Base-by-base conservation (phyloP, 2,797 vertebrate species). In the Xyrichtys novacula region DNA sequence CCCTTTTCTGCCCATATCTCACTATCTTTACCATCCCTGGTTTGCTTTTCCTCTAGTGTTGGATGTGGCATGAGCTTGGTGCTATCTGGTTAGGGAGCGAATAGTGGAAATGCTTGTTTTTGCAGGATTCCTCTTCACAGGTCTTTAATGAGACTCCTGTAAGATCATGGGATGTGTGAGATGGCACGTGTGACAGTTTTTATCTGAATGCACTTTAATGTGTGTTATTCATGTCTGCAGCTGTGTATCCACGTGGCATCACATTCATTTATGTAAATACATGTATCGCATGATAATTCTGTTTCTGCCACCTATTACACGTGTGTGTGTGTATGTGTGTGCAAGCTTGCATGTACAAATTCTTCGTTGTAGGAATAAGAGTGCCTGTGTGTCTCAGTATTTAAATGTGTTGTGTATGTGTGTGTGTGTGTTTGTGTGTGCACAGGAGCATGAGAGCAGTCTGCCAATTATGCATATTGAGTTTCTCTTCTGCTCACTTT, bases 401-500 rank as follows among this genome's bases (percentile, higher is more conserved):
- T 29, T 42, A 6, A 34, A 19, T 71, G 3, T 60, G 39, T 63
- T 67, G 57, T 52, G 53, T 47, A 6, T 61, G 57, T 46, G 56
- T 40, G 57, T 53, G 48, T 31, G 39, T 64, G 48, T 63, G 63
- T 53, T 43, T 42, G 48, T 43, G 53, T 43, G 29, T 36, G 38
- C 61, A 62, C 9, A 65, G 19, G 47, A 58, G 68, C 50, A 76
- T 67, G 75, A 77, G 65, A 83, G 86, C 79, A 66, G 84, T 78
- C 71, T 88, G 83, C 85, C 91, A 91, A 93, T 94, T 92, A 93
- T 80, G 84, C 72, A 86, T 82, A 85, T 88, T 88, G 85, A 81
- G 71, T 81, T 92, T 90, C 88, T 87, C 86, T 90, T 87, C 85
- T 68, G 82, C 88, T 89, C 88, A 91, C 91, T 93, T 89, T 92